Percentiles rank a stretch among this genome's conserved stretches.
Conservation (phyloP, 2,113 vertebrate genomes). For the Ammodytes marinus region DNA sequence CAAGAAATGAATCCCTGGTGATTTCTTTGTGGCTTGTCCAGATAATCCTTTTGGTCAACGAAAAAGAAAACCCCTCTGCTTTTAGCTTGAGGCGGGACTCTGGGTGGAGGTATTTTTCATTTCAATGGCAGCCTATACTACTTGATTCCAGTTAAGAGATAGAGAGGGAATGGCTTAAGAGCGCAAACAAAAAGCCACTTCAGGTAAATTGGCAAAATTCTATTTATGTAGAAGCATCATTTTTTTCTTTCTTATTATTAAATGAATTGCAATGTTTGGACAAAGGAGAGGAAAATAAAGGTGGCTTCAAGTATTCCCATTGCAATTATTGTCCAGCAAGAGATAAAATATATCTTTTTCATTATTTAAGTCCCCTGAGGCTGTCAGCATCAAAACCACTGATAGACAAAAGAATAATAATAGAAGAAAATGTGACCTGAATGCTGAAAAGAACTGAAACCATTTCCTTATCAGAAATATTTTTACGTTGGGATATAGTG, state of each 20-base stretch:
- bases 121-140: conserved; percentile 28
- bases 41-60: conserved; percentile 78
- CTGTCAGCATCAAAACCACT: conserved; percentile 41
- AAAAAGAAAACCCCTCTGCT: conserved; percentile 56
- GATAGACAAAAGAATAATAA: conserved; percentile 20
- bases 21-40: conserved; percentile 76
- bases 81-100: conserved; percentile 32
- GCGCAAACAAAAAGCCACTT: conserved; percentile 22
- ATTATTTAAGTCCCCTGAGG: conserved; percentile 55
- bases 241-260: not conserved
- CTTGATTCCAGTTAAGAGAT: conserved; percentile 51
- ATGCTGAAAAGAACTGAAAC: conserved; percentile 43
- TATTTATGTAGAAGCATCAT: conserved; percentile 6
- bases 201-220: conserved; percentile 18
- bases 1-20: conserved; percentile 73
- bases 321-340: conserved; percentile 43
- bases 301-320: conserved; percentile 17
- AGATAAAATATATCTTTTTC: conserved; percentile 55
- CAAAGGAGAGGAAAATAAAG: conserved; percentile 1
- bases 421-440: conserved; percentile 21
- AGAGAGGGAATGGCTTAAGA: conserved; percentile 10
- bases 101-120: conserved; percentile 45
- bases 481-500: conserved; percentile 24
- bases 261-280: not conserved
- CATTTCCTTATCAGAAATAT: conserved; percentile 39